Base-by-base conservation (phyloP, 2,113 vertebrate genomes). In the Phalacrocorax aristotelis region DNA sequence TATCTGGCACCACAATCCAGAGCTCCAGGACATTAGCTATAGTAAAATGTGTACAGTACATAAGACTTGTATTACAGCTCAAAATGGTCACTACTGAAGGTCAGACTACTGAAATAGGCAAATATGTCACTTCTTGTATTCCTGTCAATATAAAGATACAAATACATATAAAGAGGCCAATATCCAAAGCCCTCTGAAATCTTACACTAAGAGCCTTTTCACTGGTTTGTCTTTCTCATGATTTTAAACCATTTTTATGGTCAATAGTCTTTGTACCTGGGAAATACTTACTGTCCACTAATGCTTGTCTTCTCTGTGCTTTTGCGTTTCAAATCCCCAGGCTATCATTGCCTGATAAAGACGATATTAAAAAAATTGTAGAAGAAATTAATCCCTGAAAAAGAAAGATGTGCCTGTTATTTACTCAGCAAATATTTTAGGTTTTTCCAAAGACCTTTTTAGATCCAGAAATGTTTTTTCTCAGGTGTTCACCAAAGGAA, bases 331-430 rank as follows among this genome's bases (percentile, higher is more conserved):
- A 77, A 58, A 68, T 10, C 6, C n/a, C 10, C 12, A 81, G 34
- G 48, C 6, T 60, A 38, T 15, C 20, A 44, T 16, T 3, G 7
- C 18, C 55, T 34, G 21, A 69, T 55, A 36, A 58, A 87, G 10
- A 61, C 4, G 4, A 32, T 29, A 61, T 25, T 0, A 20, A 44
- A 60, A 64, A 36, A 46, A 40, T 5, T 9, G 46, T 2, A 51
- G n/a, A 77, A 57, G 9, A 60, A 61, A 51, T n/a, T 55, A 1
- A 54, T 44, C 25, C 18, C 55, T 76, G n/a, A 76, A 66, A 64
- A 49, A 64, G 14, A 7, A 74, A 65, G 8, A 13, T 66, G 42
- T 55, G 3, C 4, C 10, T 86, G 8, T 69, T 69, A 54, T 32
- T 58, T 65, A 51, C 7, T 58, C 55, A 57, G 9, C 16, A 44